Conservation (phyloP, 2,113 vertebrate genomes). For the Syngnathus scovelli region DNA sequence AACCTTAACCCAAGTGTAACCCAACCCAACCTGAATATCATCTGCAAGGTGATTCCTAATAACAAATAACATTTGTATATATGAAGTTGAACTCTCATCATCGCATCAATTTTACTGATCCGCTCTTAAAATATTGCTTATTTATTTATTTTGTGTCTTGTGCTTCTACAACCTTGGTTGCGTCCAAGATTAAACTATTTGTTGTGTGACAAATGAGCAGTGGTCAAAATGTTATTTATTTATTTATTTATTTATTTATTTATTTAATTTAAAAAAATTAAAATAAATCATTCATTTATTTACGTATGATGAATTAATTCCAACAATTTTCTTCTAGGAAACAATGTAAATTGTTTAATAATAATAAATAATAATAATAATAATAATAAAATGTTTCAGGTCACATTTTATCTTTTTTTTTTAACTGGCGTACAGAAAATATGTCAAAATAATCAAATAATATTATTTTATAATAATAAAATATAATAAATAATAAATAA, state of each 20-base stretch:
- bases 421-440: no score
- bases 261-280: no score
- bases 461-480: no score
- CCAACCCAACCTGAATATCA: not conserved
- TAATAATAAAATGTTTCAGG: no score
- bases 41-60: constrained; percentile 12
- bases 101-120: constrained; percentile 9
- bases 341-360: no score
- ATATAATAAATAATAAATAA: not conserved
- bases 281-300: no score
- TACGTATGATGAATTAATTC: no score
- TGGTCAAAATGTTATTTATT: not conserved
- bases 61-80: constrained; percentile 29
- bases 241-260: no score
- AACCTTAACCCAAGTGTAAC: not conserved
- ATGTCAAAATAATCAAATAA: no score
- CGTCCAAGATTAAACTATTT: constrained; percentile 54
- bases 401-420: no score
- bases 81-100: constrained; percentile 23
- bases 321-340: no score
- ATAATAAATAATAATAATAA: no score
- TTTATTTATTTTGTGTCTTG: constrained; percentile 47
- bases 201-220: not conserved
- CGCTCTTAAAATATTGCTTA: constrained; percentile 18
- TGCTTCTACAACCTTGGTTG: constrained; percentile 30